Evolutionary conservation across 2,888 invertebrate species (phyloP), one percentile per base, ranked within the genome.

Genomic region (Dolichopus griseipennis): DNA sequence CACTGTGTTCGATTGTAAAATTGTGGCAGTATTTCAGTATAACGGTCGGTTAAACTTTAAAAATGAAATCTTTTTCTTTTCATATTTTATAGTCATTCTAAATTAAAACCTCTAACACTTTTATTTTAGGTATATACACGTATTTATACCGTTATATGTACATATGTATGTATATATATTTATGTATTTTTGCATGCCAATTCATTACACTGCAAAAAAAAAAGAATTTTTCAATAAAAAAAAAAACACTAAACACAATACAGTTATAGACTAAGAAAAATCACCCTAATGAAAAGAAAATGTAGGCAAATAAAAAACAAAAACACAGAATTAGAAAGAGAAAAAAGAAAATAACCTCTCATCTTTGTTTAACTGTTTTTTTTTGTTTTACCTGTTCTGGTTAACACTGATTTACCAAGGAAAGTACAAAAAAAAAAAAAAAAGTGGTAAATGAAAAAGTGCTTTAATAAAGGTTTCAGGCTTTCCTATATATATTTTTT

Each of bases 41-140:
- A 12, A 18, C 9, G 52, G 9, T 12, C 6, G 52, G 52, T 52
- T 18, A 6, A 15, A 27, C 27, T 52, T n/a, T 12, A 52, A 52
- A 12, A 18, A n/a, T n/a, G 15, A 52, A 52, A 52, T 52, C 18
- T 15, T 52, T 52, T 52, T 52, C 52, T 52, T 52, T n/a, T 52
- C 52, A 52, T n/a, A n/a, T n/a, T n/a, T n/a, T n/a, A n/a, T n/a
- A 52, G 52, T 52, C 52, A 52, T n/a, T 52, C 52, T 52, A 52
- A 52, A 18, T 52, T 12, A 52, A n/a, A 52, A 9, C 18, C 52
- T 41, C 18, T 52, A 18, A 52, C 52, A 52, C 52, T 15, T 52
- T n/a, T 18, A 18, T n/a, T 12, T 41, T n/a, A n/a, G n/a, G 8
- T 41, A 41, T 41, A 15, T 41, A 15, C 15, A 41, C 15, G 8